Evolutionary conservation across 2,888 invertebrate species (phyloP).

Genomic region (Hoplodrina ambigua): DNA sequence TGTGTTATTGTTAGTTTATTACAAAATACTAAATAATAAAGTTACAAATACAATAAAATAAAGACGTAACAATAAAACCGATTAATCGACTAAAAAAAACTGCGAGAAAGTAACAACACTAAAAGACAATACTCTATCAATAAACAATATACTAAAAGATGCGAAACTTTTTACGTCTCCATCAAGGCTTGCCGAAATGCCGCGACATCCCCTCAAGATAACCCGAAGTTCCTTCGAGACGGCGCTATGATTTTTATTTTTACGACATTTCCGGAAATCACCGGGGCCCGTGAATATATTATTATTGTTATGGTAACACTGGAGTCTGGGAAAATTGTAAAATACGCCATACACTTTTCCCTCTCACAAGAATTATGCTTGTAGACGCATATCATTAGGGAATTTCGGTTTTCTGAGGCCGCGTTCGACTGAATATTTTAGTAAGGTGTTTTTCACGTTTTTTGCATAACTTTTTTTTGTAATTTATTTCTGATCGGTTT

Average conservation of each 20-base stretch:
- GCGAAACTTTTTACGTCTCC: conserved; percentile 60
- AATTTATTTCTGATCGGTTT: conserved; percentile 21
- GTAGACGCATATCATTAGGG: conserved; percentile 81
- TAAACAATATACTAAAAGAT: conserved; percentile 43
- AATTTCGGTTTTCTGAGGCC: conserved; percentile 77
- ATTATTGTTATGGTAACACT: conserved; percentile 88
- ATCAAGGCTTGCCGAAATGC: conserved; percentile 45
- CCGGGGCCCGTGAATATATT: conserved; percentile 88
- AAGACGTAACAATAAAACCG: not conserved
- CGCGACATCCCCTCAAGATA: conserved; percentile 63
- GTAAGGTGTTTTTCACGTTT: conserved; percentile 65
- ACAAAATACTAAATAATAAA: no score
- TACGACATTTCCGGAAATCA: conserved; percentile 87
- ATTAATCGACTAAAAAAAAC: conserved; percentile 20
- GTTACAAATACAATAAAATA: no score
- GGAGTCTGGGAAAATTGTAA: conserved; percentile 86
- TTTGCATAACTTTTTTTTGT: conserved; percentile 30
- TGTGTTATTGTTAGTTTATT: no score
- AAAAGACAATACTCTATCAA: conserved; percentile 49
- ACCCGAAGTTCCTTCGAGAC: conserved; percentile 76
- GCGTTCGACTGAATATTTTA: conserved; percentile 80
- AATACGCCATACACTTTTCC: conserved; percentile 80
- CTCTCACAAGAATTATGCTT: conserved; percentile 77
- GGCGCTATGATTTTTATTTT: conserved; percentile 85
- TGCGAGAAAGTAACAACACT: conserved; percentile 14